A percentile compares a stretch with the other conserved stretches of the same genome.
Evolutionary conservation across 92 coral and sea anemone species (phyloP).

Genomic region (Porites cylindrica): DNA sequence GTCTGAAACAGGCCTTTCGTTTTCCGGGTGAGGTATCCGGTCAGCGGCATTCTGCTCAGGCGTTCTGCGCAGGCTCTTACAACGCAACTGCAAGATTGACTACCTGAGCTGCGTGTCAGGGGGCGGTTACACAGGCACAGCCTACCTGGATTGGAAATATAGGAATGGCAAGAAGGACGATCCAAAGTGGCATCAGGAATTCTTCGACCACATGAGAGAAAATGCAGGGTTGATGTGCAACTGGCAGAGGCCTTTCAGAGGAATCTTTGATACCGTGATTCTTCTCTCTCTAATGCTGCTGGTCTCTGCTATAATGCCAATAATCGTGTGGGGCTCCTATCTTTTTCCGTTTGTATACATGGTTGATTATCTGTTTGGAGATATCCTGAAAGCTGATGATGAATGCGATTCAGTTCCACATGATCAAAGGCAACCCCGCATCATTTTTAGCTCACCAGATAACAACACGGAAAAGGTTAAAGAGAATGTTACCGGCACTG

Average conservation of each 20-base stretch:
- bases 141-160: slow-evolving; percentile 92
- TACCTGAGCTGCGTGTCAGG: slow-evolving; percentile 84
- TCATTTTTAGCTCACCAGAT: no score
- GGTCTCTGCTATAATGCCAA: slow-evolving; percentile 72
- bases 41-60: slow-evolving; percentile 50
- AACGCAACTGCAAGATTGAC: slow-evolving; percentile 66
- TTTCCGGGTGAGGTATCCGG: slow-evolving; percentile 41
- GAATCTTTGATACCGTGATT: slow-evolving; percentile 52
- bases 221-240: slow-evolving; percentile 63
- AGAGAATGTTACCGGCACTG: not conserved
- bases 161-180: slow-evolving; percentile 75
- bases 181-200: slow-evolving; percentile 79
- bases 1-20: slow-evolving; percentile 20
- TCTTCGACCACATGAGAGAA: slow-evolving; percentile 78
- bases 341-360: slow-evolving; percentile 68
- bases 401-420: not conserved
- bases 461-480: not conserved
- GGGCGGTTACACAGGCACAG: slow-evolving; percentile 82
- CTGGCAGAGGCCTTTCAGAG: slow-evolving; percentile 74
- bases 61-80: slow-evolving; percentile 76
- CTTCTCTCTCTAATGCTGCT: slow-evolving; percentile 40
- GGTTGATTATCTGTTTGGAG: slow-evolving; percentile 74
- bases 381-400: slow-evolving; percentile 53
- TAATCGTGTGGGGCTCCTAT: slow-evolving; percentile 51
- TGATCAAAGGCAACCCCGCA: not conserved